Conservation (phyloP, 37 sponge, comb jelly and placozoan species). For the Tethya wilhelma region DNA sequence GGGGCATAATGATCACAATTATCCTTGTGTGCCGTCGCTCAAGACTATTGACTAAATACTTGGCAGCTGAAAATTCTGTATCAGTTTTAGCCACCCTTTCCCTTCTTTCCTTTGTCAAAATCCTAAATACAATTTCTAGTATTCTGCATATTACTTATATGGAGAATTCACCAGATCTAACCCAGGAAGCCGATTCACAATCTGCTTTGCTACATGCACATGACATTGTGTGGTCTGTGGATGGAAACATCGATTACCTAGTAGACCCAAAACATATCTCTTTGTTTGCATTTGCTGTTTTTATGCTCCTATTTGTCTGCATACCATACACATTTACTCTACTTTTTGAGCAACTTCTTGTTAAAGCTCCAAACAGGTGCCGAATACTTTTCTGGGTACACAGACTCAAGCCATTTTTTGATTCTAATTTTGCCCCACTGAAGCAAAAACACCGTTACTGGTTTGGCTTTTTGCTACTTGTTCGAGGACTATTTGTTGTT, state of each 20-base stretch:
- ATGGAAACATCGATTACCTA: not conserved
- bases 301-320: not conserved
- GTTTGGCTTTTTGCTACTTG: not conserved
- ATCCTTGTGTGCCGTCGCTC: not conserved
- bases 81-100: not conserved
- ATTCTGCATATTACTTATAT: not conserved
- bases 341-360: not conserved
- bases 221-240: not conserved
- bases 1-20: not conserved
- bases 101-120: not conserved
- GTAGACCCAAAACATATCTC: not conserved
- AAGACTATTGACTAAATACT: not conserved
- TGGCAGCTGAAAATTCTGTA: not conserved
- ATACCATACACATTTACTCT: not conserved
- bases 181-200: not conserved
- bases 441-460: not conserved
- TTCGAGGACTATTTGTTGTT: not conserved
- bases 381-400: not conserved
- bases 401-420: not conserved
- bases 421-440: not conserved
- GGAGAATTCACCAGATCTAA: not conserved
- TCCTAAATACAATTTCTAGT: not conserved
- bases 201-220: not conserved
- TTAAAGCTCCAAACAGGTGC: not conserved
- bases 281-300: not conserved